These are phyloP conservation scores for Mythimna pallens DNA, from an alignment of 2,888 invertebrate genomes.

Conservation along the genomic window DNA sequence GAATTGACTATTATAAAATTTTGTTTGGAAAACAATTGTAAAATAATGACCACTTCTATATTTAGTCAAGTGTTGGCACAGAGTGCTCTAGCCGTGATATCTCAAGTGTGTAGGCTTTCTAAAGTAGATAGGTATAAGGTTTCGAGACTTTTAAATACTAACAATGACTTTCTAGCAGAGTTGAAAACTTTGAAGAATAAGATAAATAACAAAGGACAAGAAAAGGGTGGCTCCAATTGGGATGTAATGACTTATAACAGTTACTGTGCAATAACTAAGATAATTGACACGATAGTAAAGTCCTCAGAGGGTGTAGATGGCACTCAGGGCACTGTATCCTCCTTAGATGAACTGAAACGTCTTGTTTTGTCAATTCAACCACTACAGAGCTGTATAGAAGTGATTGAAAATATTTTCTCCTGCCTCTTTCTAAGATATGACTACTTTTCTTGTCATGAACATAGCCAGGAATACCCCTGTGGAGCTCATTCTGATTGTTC, in stretches of 20 bases:
- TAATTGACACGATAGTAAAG: constrained; percentile 87
- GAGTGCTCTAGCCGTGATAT: constrained; percentile 88
- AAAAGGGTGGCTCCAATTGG: constrained; percentile 78
- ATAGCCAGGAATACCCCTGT: constrained; percentile 84
- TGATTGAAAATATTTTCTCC: constrained; percentile 93
- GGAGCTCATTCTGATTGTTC: constrained; percentile 88
- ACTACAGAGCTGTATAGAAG: constrained; percentile 89
- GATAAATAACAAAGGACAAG: constrained; percentile 67
- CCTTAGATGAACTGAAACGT: constrained; percentile 86
- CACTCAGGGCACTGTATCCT: constrained; percentile 80
- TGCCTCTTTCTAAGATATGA: constrained; percentile 92
- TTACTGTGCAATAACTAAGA: constrained; percentile 88
- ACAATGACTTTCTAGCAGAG: constrained; percentile 85
- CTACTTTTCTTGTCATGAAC: constrained; percentile 90
- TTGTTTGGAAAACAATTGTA: constrained; percentile 88
- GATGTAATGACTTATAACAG: constrained; percentile 88
- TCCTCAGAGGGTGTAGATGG: constrained; percentile 79
- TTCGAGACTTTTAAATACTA: constrained; percentile 84
- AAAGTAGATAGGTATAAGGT: constrained; percentile 89
- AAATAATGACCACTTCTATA: constrained; percentile 88
- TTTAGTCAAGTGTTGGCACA: constrained; percentile 85
- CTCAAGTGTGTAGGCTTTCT: constrained; percentile 87
- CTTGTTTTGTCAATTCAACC: constrained; percentile 87
- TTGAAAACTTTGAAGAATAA: constrained; percentile 77
- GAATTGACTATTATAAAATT: constrained; percentile 88